Base-by-base conservation (phyloP, 2,113 vertebrate genomes). In the Ctenomys sociabilis region DNA sequence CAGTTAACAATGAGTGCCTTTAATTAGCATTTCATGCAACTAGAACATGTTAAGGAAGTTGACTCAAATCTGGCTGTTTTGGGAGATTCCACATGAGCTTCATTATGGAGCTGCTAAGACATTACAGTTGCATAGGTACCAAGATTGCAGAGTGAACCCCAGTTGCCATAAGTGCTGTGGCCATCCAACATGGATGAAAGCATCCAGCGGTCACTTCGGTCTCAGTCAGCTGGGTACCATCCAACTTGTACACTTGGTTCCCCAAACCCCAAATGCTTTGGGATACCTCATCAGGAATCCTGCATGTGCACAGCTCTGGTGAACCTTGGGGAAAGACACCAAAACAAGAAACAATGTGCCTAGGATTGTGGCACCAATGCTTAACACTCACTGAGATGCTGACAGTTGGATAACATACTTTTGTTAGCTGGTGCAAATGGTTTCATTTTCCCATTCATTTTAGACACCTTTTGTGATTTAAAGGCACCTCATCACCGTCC, bases 1-100 rank as follows among this genome's bases (percentile, higher is more conserved):
- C 97, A 97, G 97, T 98, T 98, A 98, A 98, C 98, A 98, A 98
- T 98, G 98, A 98, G 97, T 97, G 98, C 98, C 98, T 99, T 98
- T 99, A 98, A 99, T 99, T 99, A 98, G 98, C 97, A 97, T 98
- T 98, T 98, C 98, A 98, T 98, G 98, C 98, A 98, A 98, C 98
- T 98, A 98, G 98, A 98, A 98, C 97, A 98, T 98, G 98, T 98
- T 99, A 98, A 98, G 98, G 97, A 98, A 98, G 97, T 88, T 98
- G 98, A 99, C 98, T 99, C 98, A 98, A 98, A 98, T 98, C 98
- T 99, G 98, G 98, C 98, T 97, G 95, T 83, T 57, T 85, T 97
- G 97, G 97, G 95, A 97, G 97, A 97, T 97, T 98, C 97, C 99
- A 98, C 98, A 97, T 99, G 99, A 98, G 97, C 98, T 98, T 98